A percentile compares a stretch with the other conserved stretches of the same genome.
Evolutionary conservation across 1,140 invertebrate species (phyloP).

Genomic region (Trichomalopsis sarcophagae): DNA sequence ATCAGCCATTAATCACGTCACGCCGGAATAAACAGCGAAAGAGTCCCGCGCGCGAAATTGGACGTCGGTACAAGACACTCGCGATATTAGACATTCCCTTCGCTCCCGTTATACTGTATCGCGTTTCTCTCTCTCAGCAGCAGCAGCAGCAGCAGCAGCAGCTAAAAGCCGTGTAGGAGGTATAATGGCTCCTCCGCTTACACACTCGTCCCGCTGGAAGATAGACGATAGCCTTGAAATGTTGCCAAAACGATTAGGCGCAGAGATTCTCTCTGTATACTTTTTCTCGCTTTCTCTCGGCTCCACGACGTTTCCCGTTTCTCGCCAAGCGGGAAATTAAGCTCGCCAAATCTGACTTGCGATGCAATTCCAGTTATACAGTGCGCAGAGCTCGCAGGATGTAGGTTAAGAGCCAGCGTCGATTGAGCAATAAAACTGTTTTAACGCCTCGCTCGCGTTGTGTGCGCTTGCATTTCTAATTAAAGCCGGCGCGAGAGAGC

Average conservation of each 20-base stretch:
- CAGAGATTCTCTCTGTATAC: not conserved
- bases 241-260: conserved; percentile 67
- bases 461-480: not conserved
- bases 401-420: conserved; percentile 2
- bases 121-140: conserved; percentile 5
- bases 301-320: not conserved
- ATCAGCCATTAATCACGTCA: conserved; percentile 17
- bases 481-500: not conserved
- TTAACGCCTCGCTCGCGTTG: not conserved
- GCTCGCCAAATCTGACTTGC: not conserved
- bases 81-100: conserved; percentile 24
- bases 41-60: not conserved
- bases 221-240: conserved; percentile 65
- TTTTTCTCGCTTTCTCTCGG: too few relatives aligned
- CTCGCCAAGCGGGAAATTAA: not conserved
- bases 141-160: too few relatives aligned
- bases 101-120: not conserved
- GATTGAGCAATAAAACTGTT: not conserved
- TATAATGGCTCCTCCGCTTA: conserved; percentile 9
- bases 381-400: not conserved
- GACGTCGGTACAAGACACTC: not conserved
- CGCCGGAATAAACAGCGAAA: not conserved
- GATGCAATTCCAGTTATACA: not conserved
- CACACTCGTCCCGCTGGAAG: not conserved
- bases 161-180: not conserved